Conservation (phyloP, 2,797 vertebrate species). For the Agapornis canus region DNA sequence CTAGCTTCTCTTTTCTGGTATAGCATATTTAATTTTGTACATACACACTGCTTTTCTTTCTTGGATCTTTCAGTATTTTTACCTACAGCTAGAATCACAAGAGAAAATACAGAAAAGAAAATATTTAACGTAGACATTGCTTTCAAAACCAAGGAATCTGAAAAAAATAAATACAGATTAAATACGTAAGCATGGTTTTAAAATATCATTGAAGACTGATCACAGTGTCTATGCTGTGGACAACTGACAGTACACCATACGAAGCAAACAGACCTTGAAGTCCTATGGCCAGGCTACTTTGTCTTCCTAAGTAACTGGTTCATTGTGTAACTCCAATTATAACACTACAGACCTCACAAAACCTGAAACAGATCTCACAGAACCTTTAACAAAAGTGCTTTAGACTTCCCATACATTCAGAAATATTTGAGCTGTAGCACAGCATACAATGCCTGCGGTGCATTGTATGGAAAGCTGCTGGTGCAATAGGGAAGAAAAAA, state of each 20-base stretch:
- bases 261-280: background rate
- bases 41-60: background rate
- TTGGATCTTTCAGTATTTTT: background rate
- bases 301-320: background rate
- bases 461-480: background rate
- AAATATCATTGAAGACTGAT: background rate
- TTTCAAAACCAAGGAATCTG: background rate
- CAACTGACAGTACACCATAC: accelerated
- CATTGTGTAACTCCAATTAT: background rate
- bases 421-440: background rate
- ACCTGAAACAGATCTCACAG: background rate
- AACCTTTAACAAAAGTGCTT: background rate
- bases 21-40: background rate
- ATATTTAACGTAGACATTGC: background rate
- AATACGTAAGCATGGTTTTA: background rate
- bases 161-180: background rate
- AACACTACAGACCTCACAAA: background rate
- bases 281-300: background rate
- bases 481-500: background rate
- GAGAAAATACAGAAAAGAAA: background rate
- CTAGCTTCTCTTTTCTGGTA: background rate
- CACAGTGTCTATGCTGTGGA: background rate
- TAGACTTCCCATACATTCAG: background rate
- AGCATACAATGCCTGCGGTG: accelerated
- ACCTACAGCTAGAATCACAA: background rate